Base-by-base conservation (phyloP, 2,888 invertebrate species). In the Mycalesis mineus region DNA sequence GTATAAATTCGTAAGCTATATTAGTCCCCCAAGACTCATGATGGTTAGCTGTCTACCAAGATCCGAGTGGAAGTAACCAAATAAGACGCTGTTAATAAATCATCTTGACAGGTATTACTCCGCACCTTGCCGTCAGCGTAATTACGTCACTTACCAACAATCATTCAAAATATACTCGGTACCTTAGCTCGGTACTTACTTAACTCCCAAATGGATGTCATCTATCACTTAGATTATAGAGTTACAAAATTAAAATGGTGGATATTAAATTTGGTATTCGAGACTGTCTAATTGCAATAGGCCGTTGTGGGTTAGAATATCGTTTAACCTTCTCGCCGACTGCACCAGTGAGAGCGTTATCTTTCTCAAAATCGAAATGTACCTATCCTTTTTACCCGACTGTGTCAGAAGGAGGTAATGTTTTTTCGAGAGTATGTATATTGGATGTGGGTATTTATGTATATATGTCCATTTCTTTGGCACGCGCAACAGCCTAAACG, bases 81-180 rank as follows among this genome's bases (percentile, higher is more conserved):
- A 82, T 82, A 79, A 80, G 77, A 75, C 65, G 68, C 55, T 66
- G 73, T 71, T 77, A 78, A 87, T 87, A 82, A 84, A 88, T 88
- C 87, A 88, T 84, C 71, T 76, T 80, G 88, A 84, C 86, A 80
- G 85, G 80, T 88, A 86, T 87, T 87, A 80, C 82, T 78, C 73
- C 69, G 71, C 82, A 83, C 82, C 83, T 81, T 71, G 68, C 71
- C 73, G 70, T 61, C 69, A 55, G 65, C 69, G 72, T 75, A 80
- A 81, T 81, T 78, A 75, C 77, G 72, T 75, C 73, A 74, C 66
- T 69, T 64, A 70, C 71, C 60, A 65, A 65, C 67, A 71, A 65
- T 74, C 71, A 77, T 72, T 74, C 68, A 70, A 74, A 73, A 73
- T 74, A 73, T 71, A 65, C 62, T 63, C 58, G 49, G 60, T 61